Conservation (phyloP, 2,888 invertebrate genomes). For the Tridacna gigas region DNA sequence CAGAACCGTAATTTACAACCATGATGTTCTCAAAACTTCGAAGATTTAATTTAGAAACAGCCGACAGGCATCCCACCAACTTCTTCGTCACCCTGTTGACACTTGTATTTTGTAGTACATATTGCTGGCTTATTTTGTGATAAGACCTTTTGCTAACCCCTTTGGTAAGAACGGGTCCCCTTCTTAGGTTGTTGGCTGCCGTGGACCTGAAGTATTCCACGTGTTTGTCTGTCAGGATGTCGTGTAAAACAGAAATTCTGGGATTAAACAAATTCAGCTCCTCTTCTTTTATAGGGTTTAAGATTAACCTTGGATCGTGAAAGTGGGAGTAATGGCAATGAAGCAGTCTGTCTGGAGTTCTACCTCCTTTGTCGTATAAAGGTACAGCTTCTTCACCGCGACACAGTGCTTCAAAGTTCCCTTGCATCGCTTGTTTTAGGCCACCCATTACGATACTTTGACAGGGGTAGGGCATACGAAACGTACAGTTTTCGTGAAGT, state of each 20-base stretch:
- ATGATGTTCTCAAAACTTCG: conserved; percentile 8
- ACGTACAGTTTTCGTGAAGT: conserved; percentile 15
- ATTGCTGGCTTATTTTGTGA: conserved; percentile 24
- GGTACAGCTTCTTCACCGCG: conserved; percentile 1
- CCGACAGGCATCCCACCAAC: conserved; percentile 8
- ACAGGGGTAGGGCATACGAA: conserved; percentile 7
- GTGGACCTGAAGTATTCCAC: neutral
- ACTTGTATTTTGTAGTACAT: conserved; percentile 1
- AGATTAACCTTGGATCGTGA: conserved; percentile 18
- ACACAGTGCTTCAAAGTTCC: conserved; percentile 17
- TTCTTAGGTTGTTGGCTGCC: neutral
- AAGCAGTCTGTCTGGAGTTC: neutral
- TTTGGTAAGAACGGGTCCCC: conserved; percentile 15
- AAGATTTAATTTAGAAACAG: neutral
- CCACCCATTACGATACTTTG: neutral
- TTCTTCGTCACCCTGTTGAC: neutral
- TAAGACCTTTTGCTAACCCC: neutral
- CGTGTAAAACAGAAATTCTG: conserved; percentile 24
- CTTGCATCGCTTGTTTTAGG: neutral
- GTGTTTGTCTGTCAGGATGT: conserved; percentile 12
- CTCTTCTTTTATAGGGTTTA: conserved; percentile 30
- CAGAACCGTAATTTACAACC: conserved; percentile 31
- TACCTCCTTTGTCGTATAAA: neutral
- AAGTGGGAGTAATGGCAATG: conserved; percentile 1
- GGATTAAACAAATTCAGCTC: conserved; percentile 23